Percentiles rank a stretch among this genome's conserved stretches.
Conservation (phyloP, 2,797 vertebrate species). For the Psittacula echo region DNA sequence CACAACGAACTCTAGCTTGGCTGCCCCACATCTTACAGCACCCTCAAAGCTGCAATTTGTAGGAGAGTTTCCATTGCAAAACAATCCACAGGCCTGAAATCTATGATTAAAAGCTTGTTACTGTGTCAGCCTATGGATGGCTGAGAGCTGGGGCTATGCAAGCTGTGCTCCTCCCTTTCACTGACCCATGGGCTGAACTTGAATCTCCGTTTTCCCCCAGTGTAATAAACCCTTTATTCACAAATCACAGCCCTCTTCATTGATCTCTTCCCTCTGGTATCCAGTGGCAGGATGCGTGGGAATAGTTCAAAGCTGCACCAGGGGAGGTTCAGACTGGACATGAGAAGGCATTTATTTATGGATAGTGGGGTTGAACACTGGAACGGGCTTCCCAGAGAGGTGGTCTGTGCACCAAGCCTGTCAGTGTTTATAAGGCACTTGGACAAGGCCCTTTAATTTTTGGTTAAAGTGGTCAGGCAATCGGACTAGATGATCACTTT, state of each 20-base stretch:
- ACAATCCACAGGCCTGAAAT: neutral
- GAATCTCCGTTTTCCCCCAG: neutral
- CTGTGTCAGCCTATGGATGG: neutral
- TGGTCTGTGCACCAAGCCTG: neutral
- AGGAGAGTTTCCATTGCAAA: neutral
- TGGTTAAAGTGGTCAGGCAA: neutral
- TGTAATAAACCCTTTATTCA: neutral
- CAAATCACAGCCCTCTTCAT: neutral
- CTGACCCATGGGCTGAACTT: neutral
- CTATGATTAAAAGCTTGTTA: neutral
- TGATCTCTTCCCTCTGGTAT: neutral
- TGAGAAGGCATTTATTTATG: neutral
- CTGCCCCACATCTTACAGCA: neutral
- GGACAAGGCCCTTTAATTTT: neutral
- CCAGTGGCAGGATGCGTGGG: neutral
- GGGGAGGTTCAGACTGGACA: no score
- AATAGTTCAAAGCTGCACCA: neutral
- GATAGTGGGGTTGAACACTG: neutral
- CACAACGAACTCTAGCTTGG: neutral
- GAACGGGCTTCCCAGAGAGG: neutral
- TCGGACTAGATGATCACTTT: neutral
- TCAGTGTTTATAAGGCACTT: neutral
- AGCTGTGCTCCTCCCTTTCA: neutral
- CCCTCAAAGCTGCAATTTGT: neutral
- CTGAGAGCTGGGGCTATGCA: neutral